Conservation (phyloP, 2,888 invertebrate genomes). For the Caenorhabditis parvicauda region DNA sequence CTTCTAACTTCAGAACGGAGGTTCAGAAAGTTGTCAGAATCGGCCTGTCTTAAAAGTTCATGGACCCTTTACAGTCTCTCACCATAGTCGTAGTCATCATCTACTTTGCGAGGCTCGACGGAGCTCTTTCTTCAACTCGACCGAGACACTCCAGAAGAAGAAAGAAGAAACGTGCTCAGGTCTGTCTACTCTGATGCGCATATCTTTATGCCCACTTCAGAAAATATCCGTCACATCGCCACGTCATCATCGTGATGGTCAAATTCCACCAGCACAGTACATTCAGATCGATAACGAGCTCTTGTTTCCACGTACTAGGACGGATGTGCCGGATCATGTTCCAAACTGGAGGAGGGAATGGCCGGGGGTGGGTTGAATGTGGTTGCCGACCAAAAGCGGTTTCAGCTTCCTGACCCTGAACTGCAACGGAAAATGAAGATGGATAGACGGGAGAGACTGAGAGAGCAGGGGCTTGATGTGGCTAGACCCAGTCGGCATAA, state of each 20-base stretch:
- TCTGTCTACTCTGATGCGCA: too few relatives aligned
- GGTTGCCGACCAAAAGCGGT: background rate
- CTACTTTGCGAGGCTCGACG: slow-evolving; percentile 53
- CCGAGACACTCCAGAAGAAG: slow-evolving; percentile 27
- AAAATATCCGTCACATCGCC: too few relatives aligned
- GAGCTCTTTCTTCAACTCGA: slow-evolving; percentile 43
- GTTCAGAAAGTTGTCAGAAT: background rate
- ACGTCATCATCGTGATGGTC: too few relatives aligned
- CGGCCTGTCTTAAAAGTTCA: background rate
- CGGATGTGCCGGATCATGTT: slow-evolving; percentile 13
- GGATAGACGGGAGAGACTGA: slow-evolving; percentile 13
- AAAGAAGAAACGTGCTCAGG: slow-evolving; percentile 11
- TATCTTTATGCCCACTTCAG: too few relatives aligned
- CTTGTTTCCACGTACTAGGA: too few relatives aligned
- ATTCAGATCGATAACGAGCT: too few relatives aligned
- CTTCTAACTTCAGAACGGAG: too few relatives aligned
- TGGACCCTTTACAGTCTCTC: slow-evolving; percentile 34
- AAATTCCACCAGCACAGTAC: too few relatives aligned
- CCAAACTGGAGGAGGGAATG: slow-evolving; percentile 45
- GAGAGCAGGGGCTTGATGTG: slow-evolving; percentile 10
- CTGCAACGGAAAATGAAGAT: slow-evolving; percentile 36
- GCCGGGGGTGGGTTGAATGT: slow-evolving; percentile 27
- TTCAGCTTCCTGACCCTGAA: slow-evolving; percentile 32
- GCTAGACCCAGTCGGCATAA: too few relatives aligned
- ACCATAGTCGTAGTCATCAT: slow-evolving; percentile 51